These are phyloP conservation scores for Oreocharis arfaki DNA, from an alignment of 2,113 vertebrate species.

Conservation along the genomic window DNA sequence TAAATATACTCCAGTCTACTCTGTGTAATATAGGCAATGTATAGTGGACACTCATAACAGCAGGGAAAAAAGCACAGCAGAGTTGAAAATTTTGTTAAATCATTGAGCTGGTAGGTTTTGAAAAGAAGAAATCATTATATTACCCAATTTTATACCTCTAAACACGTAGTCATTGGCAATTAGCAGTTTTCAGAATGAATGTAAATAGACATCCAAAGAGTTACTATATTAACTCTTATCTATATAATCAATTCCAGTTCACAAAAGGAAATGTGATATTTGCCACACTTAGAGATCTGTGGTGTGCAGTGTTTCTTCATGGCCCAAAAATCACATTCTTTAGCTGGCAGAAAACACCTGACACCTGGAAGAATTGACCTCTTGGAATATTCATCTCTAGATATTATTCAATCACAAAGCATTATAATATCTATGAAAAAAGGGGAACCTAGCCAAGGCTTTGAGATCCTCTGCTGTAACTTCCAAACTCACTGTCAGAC, in stretches of 20 bases:
- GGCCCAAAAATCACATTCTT: neutral
- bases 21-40: neutral
- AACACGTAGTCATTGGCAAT: neutral
- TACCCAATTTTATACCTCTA: slow-evolving; percentile 7
- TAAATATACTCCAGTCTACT: neutral
- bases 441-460: neutral
- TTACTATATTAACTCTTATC: neutral
- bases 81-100: slow-evolving; percentile 54
- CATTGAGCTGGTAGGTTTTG: slow-evolving; percentile 28
- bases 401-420: neutral
- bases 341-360: neutral
- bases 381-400: neutral
- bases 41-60: neutral
- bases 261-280: neutral
- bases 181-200: neutral
- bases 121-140: slow-evolving; percentile 43
- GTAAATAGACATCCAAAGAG: neutral
- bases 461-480: neutral
- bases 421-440: neutral
- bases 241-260: neutral
- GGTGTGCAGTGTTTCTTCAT: neutral
- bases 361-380: neutral
- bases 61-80: neutral
- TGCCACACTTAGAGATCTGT: neutral
- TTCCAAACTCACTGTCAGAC: neutral